These are phyloP conservation scores for Drosophila birchii DNA, from an alignment of 2,888 invertebrate genomes.

Conservation along the genomic window DNA sequence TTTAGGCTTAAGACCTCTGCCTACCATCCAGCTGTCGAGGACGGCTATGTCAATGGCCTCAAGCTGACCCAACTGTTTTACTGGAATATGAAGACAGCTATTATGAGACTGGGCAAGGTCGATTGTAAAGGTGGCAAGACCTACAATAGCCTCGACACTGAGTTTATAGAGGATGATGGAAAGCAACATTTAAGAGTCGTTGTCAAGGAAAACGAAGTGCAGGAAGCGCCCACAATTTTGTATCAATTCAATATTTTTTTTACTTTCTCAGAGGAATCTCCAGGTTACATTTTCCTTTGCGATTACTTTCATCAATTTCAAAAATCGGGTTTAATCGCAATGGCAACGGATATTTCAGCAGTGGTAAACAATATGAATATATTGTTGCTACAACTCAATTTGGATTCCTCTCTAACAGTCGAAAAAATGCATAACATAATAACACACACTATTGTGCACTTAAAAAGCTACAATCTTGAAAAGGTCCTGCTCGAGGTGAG, in stretches of 20 bases:
- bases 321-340: background rate
- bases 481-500: background rate
- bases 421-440: background rate
- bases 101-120: background rate
- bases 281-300: background rate
- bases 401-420: background rate
- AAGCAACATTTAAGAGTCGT: background rate
- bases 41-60: background rate
- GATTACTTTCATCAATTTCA: background rate
- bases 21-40: background rate
- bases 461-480: background rate
- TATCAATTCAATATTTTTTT: background rate
- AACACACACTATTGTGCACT: too few relatives aligned
- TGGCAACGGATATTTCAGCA: background rate
- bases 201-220: background rate
- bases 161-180: background rate
- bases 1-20: background rate
- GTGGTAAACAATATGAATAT: background rate
- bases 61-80: background rate
- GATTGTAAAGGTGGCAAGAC: background rate
- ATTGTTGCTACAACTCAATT: background rate
- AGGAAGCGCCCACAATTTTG: background rate
- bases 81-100: background rate
- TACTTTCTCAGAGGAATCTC: background rate
- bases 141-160: background rate